Conservation (phyloP, 2,113 vertebrate genomes). For the Silurus glanis region DNA sequence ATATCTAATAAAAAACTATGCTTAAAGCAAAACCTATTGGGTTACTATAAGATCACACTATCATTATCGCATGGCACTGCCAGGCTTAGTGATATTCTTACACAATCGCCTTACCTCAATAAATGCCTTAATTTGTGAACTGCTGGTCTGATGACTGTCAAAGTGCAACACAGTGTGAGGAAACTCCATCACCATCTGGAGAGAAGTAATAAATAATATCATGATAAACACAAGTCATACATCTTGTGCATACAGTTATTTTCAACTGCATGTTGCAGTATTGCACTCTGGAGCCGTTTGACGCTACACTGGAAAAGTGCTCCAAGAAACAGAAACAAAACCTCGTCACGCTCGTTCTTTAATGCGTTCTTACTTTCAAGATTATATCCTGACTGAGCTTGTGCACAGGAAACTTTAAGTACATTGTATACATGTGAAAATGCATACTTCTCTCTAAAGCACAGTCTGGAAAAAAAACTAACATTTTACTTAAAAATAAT, state of each 20-base stretch:
- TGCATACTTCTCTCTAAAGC: not conserved
- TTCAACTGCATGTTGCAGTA: no score
- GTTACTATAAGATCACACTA: not conserved
- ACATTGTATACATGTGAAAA: not conserved
- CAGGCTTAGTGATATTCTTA: not conserved
- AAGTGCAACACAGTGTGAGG: conserved; percentile 86
- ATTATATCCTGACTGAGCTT: not conserved
- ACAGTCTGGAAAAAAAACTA: not conserved
- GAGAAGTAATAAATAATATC: not conserved
- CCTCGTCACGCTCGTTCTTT: not conserved
- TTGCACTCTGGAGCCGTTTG: not conserved
- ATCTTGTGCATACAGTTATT: not conserved
- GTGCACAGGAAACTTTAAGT: not conserved
- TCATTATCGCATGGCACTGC: not conserved
- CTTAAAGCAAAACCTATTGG: not conserved
- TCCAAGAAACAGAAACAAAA: not conserved
- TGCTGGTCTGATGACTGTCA: conserved; percentile 84
- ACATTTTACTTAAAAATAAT: no score
- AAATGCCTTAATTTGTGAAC: conserved; percentile 87
- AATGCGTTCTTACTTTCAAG: not conserved
- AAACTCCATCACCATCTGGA: conserved; percentile 98
- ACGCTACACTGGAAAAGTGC: not conserved
- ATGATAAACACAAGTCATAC: not conserved
- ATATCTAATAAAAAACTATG: not conserved
- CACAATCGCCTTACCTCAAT: conserved; percentile 79